phyloP scores from a whole-genome alignment of 2,797 vertebrate species.

The Allobates femoralis region DNA sequence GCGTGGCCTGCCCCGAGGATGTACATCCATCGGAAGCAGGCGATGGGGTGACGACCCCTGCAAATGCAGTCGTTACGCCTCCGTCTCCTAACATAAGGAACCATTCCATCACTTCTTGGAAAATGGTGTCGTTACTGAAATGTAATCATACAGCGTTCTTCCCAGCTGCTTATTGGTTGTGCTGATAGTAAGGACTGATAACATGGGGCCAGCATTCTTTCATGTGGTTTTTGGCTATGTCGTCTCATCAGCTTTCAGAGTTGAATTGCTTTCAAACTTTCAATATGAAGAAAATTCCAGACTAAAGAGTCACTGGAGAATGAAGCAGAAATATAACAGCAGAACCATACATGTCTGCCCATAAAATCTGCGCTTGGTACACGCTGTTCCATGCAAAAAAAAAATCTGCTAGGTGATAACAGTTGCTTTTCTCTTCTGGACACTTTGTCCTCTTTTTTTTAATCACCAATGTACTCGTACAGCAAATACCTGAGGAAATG shows the following conservation, averaged over 20 bases:
- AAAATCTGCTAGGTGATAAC: conserved; percentile 33
- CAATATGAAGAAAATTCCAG: not conserved
- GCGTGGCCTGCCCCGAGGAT: too few species aligned
- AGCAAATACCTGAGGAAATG: conserved; percentile 59
- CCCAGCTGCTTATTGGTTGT: not conserved
- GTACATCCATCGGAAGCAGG: too few species aligned
- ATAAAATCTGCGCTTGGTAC: not conserved
- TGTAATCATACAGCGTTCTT: not conserved
- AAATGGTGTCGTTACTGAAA: not conserved
- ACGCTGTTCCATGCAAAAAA: conserved; percentile 29
- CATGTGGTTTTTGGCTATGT: not conserved
- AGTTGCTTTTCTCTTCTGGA: conserved; percentile 33
- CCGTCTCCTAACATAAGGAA: too few species aligned
- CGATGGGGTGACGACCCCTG: too few species aligned
- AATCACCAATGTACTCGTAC: conserved; percentile 51
- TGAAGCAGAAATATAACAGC: not conserved
- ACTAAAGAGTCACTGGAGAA: not conserved
- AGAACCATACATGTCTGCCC: conserved; percentile 1
- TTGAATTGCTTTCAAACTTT: not conserved
- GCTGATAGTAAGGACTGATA: not conserved
- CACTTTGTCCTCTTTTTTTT: conserved; percentile 36
- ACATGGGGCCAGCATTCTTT: not conserved
- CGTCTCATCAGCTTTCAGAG: not conserved
- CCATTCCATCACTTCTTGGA: not conserved
- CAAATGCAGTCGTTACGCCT: too few species aligned